Base-by-base conservation (phyloP, 2,888 invertebrate species). In the Agonum fuliginosum region DNA sequence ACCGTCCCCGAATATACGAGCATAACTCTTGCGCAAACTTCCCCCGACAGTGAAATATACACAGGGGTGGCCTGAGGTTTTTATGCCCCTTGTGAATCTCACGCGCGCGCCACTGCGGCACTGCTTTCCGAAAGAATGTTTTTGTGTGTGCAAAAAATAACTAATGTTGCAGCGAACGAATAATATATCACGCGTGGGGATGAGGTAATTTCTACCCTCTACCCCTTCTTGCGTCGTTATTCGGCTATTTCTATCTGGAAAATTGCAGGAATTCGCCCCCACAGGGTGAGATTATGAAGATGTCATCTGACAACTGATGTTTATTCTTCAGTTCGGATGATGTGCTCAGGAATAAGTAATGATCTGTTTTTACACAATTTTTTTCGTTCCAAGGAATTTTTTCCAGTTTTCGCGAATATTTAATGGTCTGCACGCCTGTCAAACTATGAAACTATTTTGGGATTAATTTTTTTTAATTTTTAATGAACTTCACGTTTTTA, bases 291-390 rank as follows among this genome's bases (percentile, higher is more conserved):
- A 12, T 62, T 17, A 62, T 62, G 58, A 62, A 62, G 58, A 62
- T 14, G 27, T 46, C 46, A 46, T 46, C 46, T 62, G 30, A 62
- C 58, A 62, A 62, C 58, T 62, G 58, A 62, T 62, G 58, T 62
- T 62, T 30, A 27, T 62, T 62, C 27, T 62, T 62, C 34, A n/a
- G 54, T 22, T 54, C 24, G n/a, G 22, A 54, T 37, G 37, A 37
- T 54, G 54, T 54, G 20, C 24, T 54, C 22, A 22, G 22, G 54
- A 54, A 54, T 54, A 54, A 54, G 54, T 54, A 54, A 54, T 54
- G 54, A 54, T 54, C 54, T 54, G 54, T 54, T 54, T 54, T 54
- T 54, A 54, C 22, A 54, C n/a, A 19, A 48, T 48, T 54, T 54
- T 22, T 54, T 54, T 54, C 12, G 22, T 54, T 54, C 5, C 4